phyloP scores from a whole-genome alignment of 2,113 vertebrate species.

The Merops nubicus region DNA sequence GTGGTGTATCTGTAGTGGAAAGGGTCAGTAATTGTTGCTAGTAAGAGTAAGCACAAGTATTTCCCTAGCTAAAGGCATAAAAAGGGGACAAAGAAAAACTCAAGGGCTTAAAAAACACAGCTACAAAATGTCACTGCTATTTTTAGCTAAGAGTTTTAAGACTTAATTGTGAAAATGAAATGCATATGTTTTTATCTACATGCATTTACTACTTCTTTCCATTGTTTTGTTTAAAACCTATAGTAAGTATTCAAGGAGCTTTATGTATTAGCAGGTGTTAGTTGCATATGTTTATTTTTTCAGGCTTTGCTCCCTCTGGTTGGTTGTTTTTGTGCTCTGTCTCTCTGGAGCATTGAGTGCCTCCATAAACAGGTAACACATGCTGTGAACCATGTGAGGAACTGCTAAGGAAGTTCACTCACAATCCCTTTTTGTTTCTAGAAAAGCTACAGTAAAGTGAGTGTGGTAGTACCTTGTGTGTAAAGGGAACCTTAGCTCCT shows the following conservation, averaged over 20 bases:
- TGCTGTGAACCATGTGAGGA: accelerated
- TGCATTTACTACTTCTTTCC: not conserved
- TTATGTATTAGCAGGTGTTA: not conserved
- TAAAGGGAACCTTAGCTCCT: not conserved
- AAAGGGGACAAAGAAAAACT: not conserved
- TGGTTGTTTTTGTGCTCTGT: accelerated
- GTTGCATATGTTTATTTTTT: not conserved
- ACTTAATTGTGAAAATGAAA: not conserved
- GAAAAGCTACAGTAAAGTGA: accelerated
- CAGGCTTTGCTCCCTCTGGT: not conserved
- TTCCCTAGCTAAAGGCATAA: too few relatives aligned
- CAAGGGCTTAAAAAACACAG: accelerated
- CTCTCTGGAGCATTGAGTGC: not conserved
- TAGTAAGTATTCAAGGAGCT: accelerated
- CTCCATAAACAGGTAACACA: accelerated
- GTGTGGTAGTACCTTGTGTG: accelerated
- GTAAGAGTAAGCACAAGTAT: accelerated
- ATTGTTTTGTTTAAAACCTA: accelerated
- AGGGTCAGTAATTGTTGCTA: accelerated
- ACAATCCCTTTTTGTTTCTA: accelerated
- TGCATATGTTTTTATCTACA: accelerated
- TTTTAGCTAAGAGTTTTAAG: too few relatives aligned
- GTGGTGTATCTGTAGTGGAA: accelerated
- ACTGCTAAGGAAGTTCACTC: not conserved
- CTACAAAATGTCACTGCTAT: not conserved